phyloP scores from a whole-genome alignment of 2,888 invertebrate genomes.

The Leuctra nigra region DNA sequence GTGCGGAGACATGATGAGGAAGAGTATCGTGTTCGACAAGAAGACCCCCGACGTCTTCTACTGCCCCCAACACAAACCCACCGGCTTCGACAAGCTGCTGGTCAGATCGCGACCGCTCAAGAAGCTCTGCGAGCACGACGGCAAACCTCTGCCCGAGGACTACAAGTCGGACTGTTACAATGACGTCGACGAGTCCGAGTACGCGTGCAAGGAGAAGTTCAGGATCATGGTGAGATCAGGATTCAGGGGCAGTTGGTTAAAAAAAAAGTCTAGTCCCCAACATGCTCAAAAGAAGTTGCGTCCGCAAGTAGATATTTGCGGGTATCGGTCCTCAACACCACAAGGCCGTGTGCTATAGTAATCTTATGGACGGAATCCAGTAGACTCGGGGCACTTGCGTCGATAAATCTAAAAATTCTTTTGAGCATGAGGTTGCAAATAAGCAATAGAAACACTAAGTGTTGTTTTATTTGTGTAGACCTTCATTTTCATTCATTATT shows the following conservation, averaged over 20 bases:
- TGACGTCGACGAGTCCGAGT: conserved; percentile 70
- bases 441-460: not conserved
- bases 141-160: conserved; percentile 58
- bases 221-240: conserved; percentile 70
- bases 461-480: conserved; percentile 43
- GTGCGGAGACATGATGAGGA: conserved; percentile 65
- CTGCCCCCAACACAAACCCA: conserved; percentile 71
- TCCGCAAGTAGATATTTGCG: too few species aligned
- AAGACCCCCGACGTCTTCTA: conserved; percentile 74
- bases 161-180: conserved; percentile 74
- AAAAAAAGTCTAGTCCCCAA: too few species aligned
- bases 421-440: too few species aligned
- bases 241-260: not conserved
- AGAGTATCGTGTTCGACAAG: conserved; percentile 71
- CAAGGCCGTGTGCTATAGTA: too few species aligned
- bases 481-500: too few species aligned
- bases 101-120: conserved; percentile 61
- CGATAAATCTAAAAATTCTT: too few species aligned
- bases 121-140: conserved; percentile 68
- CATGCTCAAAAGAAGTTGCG: too few species aligned
- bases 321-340: too few species aligned
- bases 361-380: too few species aligned
- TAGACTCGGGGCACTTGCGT: too few species aligned
- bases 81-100: conserved; percentile 63
- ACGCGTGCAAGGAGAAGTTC: conserved; percentile 73